These are phyloP conservation scores for Anoncus sp. DNA, from an alignment of 2,888 invertebrate genomes.

Conservation along the genomic window DNA sequence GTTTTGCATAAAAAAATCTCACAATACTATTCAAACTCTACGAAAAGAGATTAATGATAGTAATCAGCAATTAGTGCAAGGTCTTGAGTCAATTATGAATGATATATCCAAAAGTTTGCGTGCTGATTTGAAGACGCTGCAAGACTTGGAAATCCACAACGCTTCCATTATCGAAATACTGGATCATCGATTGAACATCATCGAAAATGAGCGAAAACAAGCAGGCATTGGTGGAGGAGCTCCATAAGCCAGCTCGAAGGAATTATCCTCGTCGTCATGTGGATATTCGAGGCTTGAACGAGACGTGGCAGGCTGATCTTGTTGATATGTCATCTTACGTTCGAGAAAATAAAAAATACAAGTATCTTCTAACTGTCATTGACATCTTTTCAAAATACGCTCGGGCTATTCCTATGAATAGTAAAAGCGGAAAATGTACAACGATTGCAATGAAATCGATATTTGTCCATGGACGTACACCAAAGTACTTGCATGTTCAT, in stretches of 20 bases:
- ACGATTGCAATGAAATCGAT: neutral
- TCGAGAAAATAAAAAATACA: too few species aligned
- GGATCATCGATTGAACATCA: neutral
- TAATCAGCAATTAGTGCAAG: constrained; percentile 11
- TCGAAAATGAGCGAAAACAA: too few species aligned
- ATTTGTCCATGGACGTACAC: neutral
- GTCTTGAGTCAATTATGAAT: neutral
- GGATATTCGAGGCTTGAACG: constrained; percentile 64
- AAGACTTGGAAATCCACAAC: constrained; percentile 5
- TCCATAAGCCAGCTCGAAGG: constrained; percentile 67
- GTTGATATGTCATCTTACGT: too few species aligned
- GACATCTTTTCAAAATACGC: neutral
- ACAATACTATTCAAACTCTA: neutral
- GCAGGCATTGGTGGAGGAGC: constrained; percentile 66
- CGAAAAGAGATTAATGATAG: constrained; percentile 16
- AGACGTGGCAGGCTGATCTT: constrained; percentile 82
- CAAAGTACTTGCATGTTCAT: constrained; percentile 3
- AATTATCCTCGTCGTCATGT: too few species aligned
- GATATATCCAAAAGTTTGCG: neutral
- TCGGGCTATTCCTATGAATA: neutral
- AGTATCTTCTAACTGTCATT: too few species aligned
- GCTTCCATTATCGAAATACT: neutral
- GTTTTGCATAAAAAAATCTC: constrained; percentile 4
- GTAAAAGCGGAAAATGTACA: neutral
- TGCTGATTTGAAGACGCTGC: neutral